Evolutionary conservation across 2,797 vertebrate genomes (phyloP).

Genomic region (Pseudopleuronectes americanus): DNA sequence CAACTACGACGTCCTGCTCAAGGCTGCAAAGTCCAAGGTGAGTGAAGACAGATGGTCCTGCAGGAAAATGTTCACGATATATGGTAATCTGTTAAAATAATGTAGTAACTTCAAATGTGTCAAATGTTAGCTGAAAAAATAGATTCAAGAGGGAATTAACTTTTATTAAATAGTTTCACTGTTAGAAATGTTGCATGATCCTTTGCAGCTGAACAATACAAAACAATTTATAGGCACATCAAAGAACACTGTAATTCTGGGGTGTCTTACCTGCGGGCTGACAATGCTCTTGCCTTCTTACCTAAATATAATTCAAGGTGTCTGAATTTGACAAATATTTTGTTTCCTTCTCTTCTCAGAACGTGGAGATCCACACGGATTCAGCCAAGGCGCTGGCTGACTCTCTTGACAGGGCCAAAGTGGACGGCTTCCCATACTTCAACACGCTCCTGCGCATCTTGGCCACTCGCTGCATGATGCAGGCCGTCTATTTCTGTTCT

Average conservation of each 20-base stretch:
- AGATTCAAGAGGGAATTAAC: background rate
- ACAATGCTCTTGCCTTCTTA: background rate
- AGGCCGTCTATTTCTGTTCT: constrained; percentile 98
- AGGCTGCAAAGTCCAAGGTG: constrained; percentile 92
- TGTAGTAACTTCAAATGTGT: background rate
- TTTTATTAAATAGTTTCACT: background rate
- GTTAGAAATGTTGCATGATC: background rate
- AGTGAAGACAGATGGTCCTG: constrained; percentile 23
- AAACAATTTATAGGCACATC: no score
- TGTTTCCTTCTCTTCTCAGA: constrained; percentile 71
- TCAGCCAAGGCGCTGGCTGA: constrained; percentile 95
- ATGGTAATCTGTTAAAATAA: constrained; percentile 4
- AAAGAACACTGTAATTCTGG: no score
- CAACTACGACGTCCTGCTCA: constrained; percentile 95
- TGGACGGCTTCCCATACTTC: constrained; percentile 88
- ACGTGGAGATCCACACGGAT: constrained; percentile 90
- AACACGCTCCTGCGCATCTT: constrained; percentile 95
- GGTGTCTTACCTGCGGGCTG: no score
- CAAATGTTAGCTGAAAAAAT: background rate
- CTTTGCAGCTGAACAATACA: no score
- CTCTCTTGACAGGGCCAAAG: constrained; percentile 89
- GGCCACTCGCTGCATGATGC: constrained; percentile 99
- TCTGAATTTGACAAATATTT: background rate
- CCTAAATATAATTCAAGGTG: background rate
- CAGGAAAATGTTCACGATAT: background rate